Percentiles rank a stretch among this genome's conserved stretches.
Evolutionary conservation across 2,113 vertebrate species (phyloP).

Genomic region (Setophaga petechia): DNA sequence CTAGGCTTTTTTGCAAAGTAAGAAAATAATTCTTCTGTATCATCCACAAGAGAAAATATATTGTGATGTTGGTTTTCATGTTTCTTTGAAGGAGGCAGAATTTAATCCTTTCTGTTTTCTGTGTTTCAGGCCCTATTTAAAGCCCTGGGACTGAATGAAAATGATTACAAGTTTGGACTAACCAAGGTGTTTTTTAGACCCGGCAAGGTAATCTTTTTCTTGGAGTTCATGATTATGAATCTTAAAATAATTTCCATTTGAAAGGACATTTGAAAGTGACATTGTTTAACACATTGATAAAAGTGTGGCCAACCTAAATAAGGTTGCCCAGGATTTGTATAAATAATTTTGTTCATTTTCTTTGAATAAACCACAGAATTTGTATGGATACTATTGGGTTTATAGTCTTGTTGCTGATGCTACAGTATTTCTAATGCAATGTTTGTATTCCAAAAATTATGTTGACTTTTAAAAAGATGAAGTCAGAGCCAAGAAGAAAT

Average conservation of each 20-base stretch:
- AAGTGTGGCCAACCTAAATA: neutral
- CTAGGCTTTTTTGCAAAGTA: constrained; percentile 97
- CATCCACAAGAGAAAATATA: neutral
- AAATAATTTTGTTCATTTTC: neutral
- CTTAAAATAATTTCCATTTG: neutral
- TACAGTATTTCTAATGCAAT: neutral
- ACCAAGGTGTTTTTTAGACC: constrained; percentile 98
- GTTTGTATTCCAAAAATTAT: neutral
- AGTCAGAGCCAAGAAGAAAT: neutral
- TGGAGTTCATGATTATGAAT: neutral
- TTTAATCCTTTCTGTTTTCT: constrained; percentile 17
- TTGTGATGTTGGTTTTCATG: neutral
- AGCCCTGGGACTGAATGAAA: constrained; percentile 94
- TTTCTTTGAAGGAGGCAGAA: neutral
- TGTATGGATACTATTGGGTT: neutral
- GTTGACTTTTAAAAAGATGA: neutral
- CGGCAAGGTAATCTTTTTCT: constrained; percentile 87
- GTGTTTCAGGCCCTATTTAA: constrained; percentile 92
- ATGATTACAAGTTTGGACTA: constrained; percentile 98
- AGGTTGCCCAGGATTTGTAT: neutral
- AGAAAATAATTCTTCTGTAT: neutral
- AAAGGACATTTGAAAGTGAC: neutral
- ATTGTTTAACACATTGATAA: neutral
- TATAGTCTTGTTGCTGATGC: neutral
- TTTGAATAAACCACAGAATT: neutral